Evolutionary conservation across 1,140 invertebrate genomes (phyloP), one percentile per base, ranked within the genome.

Genomic region (Mactra quadrangularis): DNA sequence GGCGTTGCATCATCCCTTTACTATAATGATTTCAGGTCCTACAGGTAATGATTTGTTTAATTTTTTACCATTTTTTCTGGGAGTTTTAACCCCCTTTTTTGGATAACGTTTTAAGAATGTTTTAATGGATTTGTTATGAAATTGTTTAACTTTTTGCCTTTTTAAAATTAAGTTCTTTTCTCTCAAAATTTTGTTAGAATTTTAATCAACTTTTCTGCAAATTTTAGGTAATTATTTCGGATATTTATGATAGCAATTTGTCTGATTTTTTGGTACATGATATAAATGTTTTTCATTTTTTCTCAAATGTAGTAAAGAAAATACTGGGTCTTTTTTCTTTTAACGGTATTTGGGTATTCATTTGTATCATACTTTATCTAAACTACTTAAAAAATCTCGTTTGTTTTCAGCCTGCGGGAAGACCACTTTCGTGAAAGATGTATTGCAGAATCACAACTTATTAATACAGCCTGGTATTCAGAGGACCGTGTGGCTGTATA

Each of bases 401-500:
- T 6, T 11, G n/a, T n/a, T n/a, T n/a, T n/a, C n/a, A n/a, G n/a
- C n/a, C n/a, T n/a, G n/a, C n/a, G n/a, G n/a, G n/a, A n/a, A n/a
- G n/a, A n/a, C n/a, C n/a, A n/a, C n/a, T n/a, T n/a, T n/a, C n/a
- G n/a, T n/a, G n/a, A n/a, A n/a, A n/a, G n/a, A n/a, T n/a, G n/a
- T n/a, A n/a, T n/a, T n/a, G n/a, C n/a, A n/a, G n/a, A n/a, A n/a
- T 31, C 25, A 64, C 22, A 64, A 29, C 27, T 31, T 7, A 9
- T 27, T 9, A 17, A 64, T 31, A 9, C 17, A 64, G 25, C 55
- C 55, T 64, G 25, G 17, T 15, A 22, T 64, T 29, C 71, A 74
- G 25, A 57, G 31, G 22, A 57, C 35, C 7, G 35, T 55, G 27
- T 35, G 71, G 52, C 33, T 59, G 9, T 77, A 75, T n/a, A 75